A percentile compares a stretch with the other conserved stretches of the same genome.
These are phyloP conservation scores for Tamandua tetradactyla DNA, from an alignment of 2,797 vertebrate species.

Conservation along the genomic window DNA sequence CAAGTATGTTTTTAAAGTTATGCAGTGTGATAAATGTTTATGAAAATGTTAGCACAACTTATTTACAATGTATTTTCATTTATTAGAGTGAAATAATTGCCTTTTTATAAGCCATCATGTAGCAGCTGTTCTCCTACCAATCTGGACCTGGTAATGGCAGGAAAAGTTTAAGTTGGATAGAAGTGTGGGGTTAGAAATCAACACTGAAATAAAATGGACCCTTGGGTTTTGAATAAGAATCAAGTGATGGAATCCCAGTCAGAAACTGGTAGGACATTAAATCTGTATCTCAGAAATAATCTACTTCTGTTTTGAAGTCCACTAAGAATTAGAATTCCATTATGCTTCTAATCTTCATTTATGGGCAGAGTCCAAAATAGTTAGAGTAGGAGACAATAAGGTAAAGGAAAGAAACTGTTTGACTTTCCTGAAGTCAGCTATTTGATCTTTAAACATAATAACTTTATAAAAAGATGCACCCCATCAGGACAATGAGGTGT, in stretches of 20 bases:
- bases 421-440: not conserved
- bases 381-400: not conserved
- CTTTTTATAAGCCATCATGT: not conserved
- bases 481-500: not conserved
- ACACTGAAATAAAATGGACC: not conserved
- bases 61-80: not conserved
- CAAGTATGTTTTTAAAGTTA: not conserved
- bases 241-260: not conserved
- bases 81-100: not conserved
- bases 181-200: not conserved
- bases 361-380: not conserved
- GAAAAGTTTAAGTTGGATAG: not conserved
- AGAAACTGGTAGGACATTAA: not conserved
- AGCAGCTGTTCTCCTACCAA: not conserved
- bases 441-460: not conserved
- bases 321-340: not conserved
- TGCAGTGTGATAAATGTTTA: not conserved
- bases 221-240: constrained; percentile 35
- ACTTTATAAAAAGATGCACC: not conserved
- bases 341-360: not conserved
- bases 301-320: constrained; percentile 3
- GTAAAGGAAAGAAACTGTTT: not conserved
- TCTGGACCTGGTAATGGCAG: not conserved
- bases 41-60: not conserved
- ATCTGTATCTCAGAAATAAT: not conserved